Base-by-base conservation (phyloP, 2,113 vertebrate genomes). In the Cyphomyrus plagiostoma region DNA sequence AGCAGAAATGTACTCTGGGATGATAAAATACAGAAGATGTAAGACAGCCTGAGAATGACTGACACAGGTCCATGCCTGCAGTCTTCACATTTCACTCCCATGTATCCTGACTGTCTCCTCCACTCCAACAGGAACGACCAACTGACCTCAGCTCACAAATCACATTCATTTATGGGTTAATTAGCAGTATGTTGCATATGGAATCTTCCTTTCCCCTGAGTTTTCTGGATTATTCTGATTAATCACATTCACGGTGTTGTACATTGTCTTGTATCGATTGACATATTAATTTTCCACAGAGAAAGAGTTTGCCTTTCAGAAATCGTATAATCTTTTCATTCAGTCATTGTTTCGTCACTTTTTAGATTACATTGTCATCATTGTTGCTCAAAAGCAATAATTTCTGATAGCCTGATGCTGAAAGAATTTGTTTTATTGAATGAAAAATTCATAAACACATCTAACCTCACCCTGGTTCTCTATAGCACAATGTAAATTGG, bases 21-120 rank as follows among this genome's bases (percentile, higher is more conserved):
- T 17, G 89, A 88, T 92, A 21, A 92, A 90, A 93, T 94, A 92
- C 94, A 92, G 88, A 94, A 80, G 88, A 35, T 35, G n/a, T 70
- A 70, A 26, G n/a, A 2, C 39, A 35, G 8, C 74, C 77, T 89
- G 39, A 50, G 21, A 58, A 58, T n/a, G 23, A 58, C 6, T n/a
- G 23, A 58, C 9, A 23, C 56, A n/a, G 0, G 7, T 58, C 23
- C 23, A 58, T 2, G 2, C 87, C 66, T 35, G 26, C n/a, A 30
- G 66, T 35, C 66, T 74, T 26, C 26, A 70, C 66, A 70, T 30
- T 70, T 70, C 56, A n/a, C 26, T 74, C 26, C 26, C 26, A 13
- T 35, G 62, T 30, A 70, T 30, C 10, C 23, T 45, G 15, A 17
- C 35, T 11, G 35, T 82, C 15, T 82, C 77, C 35, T 82, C 4